Conservation (phyloP, 2,888 invertebrate genomes). For the Amaurobius ferox region DNA sequence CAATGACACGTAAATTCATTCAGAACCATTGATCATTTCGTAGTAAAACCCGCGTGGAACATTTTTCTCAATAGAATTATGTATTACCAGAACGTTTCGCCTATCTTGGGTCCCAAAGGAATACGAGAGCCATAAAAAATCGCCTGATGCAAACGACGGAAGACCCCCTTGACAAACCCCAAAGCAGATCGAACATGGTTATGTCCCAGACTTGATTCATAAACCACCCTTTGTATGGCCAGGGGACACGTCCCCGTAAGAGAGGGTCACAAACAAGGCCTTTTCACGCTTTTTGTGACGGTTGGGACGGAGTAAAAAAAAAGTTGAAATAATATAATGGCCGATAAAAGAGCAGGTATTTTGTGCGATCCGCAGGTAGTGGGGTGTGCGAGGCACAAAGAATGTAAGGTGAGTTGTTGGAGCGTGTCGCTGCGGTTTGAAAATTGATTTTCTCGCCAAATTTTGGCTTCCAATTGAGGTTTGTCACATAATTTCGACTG, state of each 20-base stretch:
- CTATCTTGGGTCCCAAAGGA: slow-evolving; percentile 28
- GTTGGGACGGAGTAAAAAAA: slow-evolving; percentile 19
- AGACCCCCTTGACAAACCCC: neutral
- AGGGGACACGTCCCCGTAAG: neutral
- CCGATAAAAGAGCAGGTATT: slow-evolving; percentile 47
- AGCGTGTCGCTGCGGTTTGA: slow-evolving; percentile 7
- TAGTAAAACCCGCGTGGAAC: slow-evolving; percentile 38
- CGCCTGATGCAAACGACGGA: neutral
- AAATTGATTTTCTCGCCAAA: slow-evolving; percentile 24
- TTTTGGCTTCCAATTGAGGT: neutral
- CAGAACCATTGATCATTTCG: slow-evolving; percentile 48
- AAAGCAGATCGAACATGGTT: slow-evolving; percentile 48
- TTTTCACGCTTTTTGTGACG: slow-evolving; percentile 58
- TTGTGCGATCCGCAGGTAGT: slow-evolving; percentile 38
- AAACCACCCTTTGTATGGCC: slow-evolving; percentile 43
- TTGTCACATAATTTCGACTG: neutral
- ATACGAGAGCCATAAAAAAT: slow-evolving; percentile 55
- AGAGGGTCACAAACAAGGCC: slow-evolving; percentile 41
- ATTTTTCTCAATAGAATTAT: slow-evolving; percentile 38
- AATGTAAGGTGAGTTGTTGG: neutral
- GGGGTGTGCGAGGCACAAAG: neutral
- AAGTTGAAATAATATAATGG: slow-evolving; percentile 38
- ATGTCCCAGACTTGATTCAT: slow-evolving; percentile 57
- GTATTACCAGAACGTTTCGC: slow-evolving; percentile 46
- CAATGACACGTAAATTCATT: slow-evolving; percentile 50